phyloP scores from a whole-genome alignment of 1,140 invertebrate species.

The Bombus difficillimus region DNA sequence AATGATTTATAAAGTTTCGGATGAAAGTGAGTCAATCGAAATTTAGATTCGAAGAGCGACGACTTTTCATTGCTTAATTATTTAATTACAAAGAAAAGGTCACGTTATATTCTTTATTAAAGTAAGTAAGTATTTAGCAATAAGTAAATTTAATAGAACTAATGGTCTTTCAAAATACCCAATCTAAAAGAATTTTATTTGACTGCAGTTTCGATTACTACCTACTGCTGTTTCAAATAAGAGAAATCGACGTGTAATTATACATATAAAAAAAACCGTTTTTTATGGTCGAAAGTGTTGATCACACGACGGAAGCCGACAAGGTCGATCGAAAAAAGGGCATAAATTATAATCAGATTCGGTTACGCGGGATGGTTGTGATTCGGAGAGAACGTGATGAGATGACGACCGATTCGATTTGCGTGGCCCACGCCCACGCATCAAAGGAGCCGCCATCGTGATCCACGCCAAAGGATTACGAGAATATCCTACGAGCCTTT shows the following conservation, averaged over 20 bases:
- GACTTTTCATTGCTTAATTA: too few species aligned
- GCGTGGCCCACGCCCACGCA: slow-evolving; percentile 73
- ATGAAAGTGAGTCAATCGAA: too few species aligned
- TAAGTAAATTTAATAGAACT: too few species aligned
- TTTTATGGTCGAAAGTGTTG: neutral
- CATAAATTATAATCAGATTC: slow-evolving; percentile 76
- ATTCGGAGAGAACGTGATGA: slow-evolving; percentile 75
- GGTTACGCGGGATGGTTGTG: slow-evolving; percentile 47
- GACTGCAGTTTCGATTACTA: neutral
- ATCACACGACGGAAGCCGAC: slow-evolving; percentile 31
- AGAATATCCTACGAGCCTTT: slow-evolving; percentile 61
- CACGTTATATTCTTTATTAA: too few species aligned
- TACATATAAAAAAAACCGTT: neutral
- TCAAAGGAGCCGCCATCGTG: slow-evolving; percentile 70
- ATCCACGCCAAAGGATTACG: slow-evolving; percentile 69
- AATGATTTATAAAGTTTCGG: neutral
- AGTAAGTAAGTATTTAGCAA: too few species aligned
- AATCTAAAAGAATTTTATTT: neutral
- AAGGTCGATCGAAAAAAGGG: slow-evolving; percentile 4
- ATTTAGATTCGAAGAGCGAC: too few species aligned
- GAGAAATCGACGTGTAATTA: neutral
- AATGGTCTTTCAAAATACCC: too few species aligned
- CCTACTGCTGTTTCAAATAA: neutral
- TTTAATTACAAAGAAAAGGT: too few species aligned
- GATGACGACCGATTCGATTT: slow-evolving; percentile 75